Percentiles rank a stretch among this genome's conserved stretches.
Conservation (phyloP, 2,797 vertebrate species). For the Macroramphosus scolopax region DNA sequence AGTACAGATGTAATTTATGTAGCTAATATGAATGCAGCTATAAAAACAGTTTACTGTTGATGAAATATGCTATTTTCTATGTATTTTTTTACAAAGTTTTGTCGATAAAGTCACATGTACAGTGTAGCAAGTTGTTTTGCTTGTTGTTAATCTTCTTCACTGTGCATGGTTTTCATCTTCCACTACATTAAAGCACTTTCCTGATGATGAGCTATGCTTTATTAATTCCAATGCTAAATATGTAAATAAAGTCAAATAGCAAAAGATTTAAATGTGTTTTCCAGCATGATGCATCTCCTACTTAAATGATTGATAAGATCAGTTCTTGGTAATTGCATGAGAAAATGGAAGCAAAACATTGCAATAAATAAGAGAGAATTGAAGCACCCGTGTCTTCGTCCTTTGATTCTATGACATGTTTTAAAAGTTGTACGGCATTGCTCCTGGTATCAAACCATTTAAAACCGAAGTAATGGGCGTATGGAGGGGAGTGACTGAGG, state of each 20-base stretch:
- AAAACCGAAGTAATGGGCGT: too few species aligned
- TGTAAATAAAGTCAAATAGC: conserved; percentile 41
- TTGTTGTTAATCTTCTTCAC: conserved; percentile 49
- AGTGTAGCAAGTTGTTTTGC: conserved; percentile 29
- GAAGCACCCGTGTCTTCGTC: too few species aligned
- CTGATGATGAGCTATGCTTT: conserved; percentile 20
- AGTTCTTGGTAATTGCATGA: conserved; percentile 10
- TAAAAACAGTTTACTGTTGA: conserved; percentile 46
- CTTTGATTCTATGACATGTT: too few species aligned
- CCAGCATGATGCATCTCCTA: too few species aligned
- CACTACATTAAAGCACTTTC: conserved; percentile 90
- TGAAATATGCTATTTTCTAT: conserved; percentile 60
- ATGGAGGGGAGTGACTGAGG: too few species aligned
- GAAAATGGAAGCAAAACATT: background rate
- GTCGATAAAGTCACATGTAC: conserved; percentile 28
- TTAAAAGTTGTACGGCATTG: too few species aligned
- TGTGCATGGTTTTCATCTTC: conserved; percentile 60
- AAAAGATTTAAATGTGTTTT: too few species aligned
- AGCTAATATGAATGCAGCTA: conserved; percentile 64
- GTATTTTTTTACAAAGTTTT: conserved; percentile 25
- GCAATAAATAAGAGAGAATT: background rate
- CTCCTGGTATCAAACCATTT: too few species aligned
- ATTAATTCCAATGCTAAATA: conserved; percentile 18
- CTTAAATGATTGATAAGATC: too few species aligned
- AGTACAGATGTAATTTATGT: conserved; percentile 43